Evolutionary conservation across 2,888 invertebrate genomes (phyloP).

Genomic region (Isotomurus palustris): DNA sequence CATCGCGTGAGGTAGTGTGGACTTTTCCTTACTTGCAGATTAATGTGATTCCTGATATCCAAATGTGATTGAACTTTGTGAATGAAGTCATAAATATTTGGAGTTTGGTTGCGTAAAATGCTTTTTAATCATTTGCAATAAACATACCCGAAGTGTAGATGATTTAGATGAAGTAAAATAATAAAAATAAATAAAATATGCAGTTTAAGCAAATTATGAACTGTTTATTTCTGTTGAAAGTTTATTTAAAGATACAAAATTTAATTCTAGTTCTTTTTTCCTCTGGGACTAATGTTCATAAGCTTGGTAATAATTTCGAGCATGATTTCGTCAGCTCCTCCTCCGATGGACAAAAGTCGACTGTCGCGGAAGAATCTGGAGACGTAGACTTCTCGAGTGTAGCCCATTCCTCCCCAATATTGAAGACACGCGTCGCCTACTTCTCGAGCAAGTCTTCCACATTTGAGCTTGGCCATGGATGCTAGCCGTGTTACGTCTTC

Average conservation of each 20-base stretch:
- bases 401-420: slow-evolving; percentile 59
- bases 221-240: too few species aligned
- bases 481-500: slow-evolving; percentile 55
- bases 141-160: not conserved
- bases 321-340: slow-evolving; percentile 58
- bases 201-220: not conserved
- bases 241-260: not conserved
- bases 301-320: slow-evolving; percentile 55
- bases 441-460: slow-evolving; percentile 53
- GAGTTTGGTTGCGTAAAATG: not conserved
- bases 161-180: not conserved
- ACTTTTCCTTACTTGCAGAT: too few species aligned
- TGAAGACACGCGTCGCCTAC: slow-evolving; percentile 55
- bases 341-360: slow-evolving; percentile 55
- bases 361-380: slow-evolving; percentile 51
- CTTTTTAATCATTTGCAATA: not conserved
- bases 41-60: too few species aligned
- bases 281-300: slow-evolving; percentile 45
- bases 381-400: slow-evolving; percentile 52
- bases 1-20: too few species aligned
- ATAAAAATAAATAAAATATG: not conserved
- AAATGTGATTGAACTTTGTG: too few species aligned
- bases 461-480: slow-evolving; percentile 53
- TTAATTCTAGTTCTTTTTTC: not conserved
- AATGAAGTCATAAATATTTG: too few species aligned